Evolutionary conservation across 2,888 invertebrate species (phyloP), one percentile per base, ranked within the genome.

Genomic region (Camptogramma bilineatum): DNA sequence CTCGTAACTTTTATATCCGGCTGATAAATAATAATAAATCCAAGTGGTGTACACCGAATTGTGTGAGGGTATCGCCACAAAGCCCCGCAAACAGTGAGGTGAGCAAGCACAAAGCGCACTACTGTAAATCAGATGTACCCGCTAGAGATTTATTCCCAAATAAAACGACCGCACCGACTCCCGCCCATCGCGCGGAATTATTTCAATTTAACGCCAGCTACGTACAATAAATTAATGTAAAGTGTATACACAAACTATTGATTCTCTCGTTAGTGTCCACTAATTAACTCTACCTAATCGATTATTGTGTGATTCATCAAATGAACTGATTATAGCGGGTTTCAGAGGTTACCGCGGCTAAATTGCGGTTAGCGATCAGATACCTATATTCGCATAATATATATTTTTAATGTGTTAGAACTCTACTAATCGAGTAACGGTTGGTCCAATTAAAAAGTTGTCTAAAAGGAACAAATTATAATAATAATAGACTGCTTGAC

Each of bases 61-160:
- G 73, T 77, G 80, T 72, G 76, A 77, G 77, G 77, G 70, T 78
- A 77, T 76, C 67, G 77, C 82, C 81, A 73, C 78, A 85, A 82
- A 82, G 76, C 79, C 74, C 69, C 77, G 78, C 79, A 81, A 84
- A 82, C 82, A 83, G 77, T 76, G 81, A 84, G 83, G 80, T 82
- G 78, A 78, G 75, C 75, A 74, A 80, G 80, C 82, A 82, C 80
- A 82, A 83, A 87, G 80, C 86, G 82, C 83, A 85, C 75, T 84
- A 79, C 85, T 85, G 87, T 89, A 90, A 90, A 89, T 90, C 88
- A 88, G 86, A 82, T 81, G 85, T 84, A 85, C 85, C 84, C 78
- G 73, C 72, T 66, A 67, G 82, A 87, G 85, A 88, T 88, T 88
- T 86, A 88, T 86, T 83, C 73, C 77, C 86, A 83, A 87, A 88